Evolutionary conservation across 2,888 invertebrate species (phyloP).

Genomic region (Sesamia inferens): DNA sequence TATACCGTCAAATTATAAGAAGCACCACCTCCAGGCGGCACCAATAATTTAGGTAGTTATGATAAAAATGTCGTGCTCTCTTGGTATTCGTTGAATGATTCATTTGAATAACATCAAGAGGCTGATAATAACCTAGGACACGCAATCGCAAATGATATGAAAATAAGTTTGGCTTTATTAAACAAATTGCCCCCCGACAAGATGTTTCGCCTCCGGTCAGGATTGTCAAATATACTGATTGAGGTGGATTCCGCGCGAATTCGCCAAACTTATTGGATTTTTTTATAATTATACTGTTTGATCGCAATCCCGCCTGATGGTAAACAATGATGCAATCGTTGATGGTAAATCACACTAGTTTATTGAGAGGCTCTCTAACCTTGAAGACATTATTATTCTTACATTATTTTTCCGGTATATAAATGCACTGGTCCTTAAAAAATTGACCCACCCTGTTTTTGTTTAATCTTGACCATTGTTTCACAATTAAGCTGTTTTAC

Average conservation of each 20-base stretch:
- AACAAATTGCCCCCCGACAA: slow-evolving; percentile 71
- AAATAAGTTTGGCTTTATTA: slow-evolving; percentile 71
- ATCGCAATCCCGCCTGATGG: too few relatives aligned
- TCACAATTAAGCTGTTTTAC: too few relatives aligned
- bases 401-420: slow-evolving; percentile 2
- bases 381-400: neutral
- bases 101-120: slow-evolving; percentile 67
- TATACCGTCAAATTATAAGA: slow-evolving; percentile 29
- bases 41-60: slow-evolving; percentile 51
- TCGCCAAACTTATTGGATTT: slow-evolving; percentile 52
- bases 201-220: slow-evolving; percentile 75
- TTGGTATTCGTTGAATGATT: slow-evolving; percentile 68
- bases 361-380: too few relatives aligned
- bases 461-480: too few relatives aligned
- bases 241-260: slow-evolving; percentile 60
- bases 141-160: slow-evolving; percentile 76
- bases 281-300: neutral
- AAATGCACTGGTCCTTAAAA: too few relatives aligned
- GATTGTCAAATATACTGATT: slow-evolving; percentile 69
- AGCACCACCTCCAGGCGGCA: slow-evolving; percentile 35
- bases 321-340: too few relatives aligned
- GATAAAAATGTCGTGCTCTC: slow-evolving; percentile 64
- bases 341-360: too few relatives aligned
- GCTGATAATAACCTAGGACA: slow-evolving; percentile 75
- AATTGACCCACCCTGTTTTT: too few relatives aligned